Evolutionary conservation across 2,888 invertebrate genomes (phyloP), one percentile per base, ranked within the genome.

Genomic region (Apodemia duryi): DNA sequence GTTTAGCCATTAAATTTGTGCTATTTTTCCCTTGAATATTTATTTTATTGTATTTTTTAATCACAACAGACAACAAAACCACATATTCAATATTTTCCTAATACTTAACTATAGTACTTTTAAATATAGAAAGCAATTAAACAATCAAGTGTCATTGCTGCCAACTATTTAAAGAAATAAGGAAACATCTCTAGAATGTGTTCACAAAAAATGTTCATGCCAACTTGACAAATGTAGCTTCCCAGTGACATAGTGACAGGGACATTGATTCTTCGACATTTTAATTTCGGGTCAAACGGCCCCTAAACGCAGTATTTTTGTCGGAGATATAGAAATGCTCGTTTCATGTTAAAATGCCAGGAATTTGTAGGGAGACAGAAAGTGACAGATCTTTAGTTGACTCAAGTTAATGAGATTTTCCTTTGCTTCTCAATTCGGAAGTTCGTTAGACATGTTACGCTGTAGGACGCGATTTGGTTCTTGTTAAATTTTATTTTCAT

Each of bases 281-380:
- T 89, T 89, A 91, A 91, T 91, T 91, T 89, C 84, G 84, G 88
- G 90, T 88, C 88, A 88, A 88, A 84, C 84, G 81, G 83, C 83
- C 77, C 78, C 81, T 81, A 81, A 68, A 70, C 79, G 80, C 13
- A 57, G 57, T 85, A 86, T 87, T 87, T 83, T 76, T 71, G 80
- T 78, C 77, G 73, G 72, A 77, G 77, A 77, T 71, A 69, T 66
- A 75, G 72, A 76, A 75, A 74, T 72, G 67, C 64, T 67, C 67
- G 60, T 65, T 67, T 66, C 64, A 65, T 49, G 52, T 62, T 63
- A 67, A 73, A 74, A 75, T 66, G 73, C 68, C 11, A 69, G 67
- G 73, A 73, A 75, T 75, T 72, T 70, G 69, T 72, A 64, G 66
- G 63, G 62, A 71, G 73, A 68, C 63, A 35, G 28, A 69, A 68